Percentiles rank a stretch among this genome's conserved stretches.
Evolutionary conservation across 2,113 vertebrate species (phyloP).

Genomic region (Cinclus cinclus): DNA sequence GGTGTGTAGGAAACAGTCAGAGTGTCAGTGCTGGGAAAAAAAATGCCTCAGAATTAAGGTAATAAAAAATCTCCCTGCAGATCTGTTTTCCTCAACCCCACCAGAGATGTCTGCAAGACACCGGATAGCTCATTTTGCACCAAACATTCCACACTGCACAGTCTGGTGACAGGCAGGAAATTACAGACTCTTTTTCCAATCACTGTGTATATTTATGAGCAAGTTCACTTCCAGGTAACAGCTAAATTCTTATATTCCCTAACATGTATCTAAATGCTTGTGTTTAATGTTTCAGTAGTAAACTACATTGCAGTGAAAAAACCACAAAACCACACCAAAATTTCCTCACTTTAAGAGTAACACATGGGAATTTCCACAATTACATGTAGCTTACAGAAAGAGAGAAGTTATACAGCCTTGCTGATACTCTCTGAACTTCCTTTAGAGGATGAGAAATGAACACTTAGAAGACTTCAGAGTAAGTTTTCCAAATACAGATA

Average conservation of each 20-base stretch:
- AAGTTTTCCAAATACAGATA: neutral
- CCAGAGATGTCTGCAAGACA: neutral
- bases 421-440: neutral
- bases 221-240: neutral
- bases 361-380: neutral
- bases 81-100: neutral
- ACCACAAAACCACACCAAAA: neutral
- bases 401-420: neutral
- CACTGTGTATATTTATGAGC: neutral
- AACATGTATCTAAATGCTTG: neutral
- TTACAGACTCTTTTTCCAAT: neutral
- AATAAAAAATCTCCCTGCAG: neutral
- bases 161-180: conserved; percentile 15
- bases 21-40: neutral
- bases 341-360: neutral
- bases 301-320: neutral
- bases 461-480: neutral
- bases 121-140: neutral
- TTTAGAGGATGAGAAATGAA: neutral
- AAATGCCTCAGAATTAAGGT: neutral
- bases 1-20: neutral
- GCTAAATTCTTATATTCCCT: neutral
- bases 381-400: neutral
- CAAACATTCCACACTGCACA: neutral
- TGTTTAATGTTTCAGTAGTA: neutral